Base-by-base conservation (phyloP, 1,140 invertebrate species). In the Spodoptera frugiperda region DNA sequence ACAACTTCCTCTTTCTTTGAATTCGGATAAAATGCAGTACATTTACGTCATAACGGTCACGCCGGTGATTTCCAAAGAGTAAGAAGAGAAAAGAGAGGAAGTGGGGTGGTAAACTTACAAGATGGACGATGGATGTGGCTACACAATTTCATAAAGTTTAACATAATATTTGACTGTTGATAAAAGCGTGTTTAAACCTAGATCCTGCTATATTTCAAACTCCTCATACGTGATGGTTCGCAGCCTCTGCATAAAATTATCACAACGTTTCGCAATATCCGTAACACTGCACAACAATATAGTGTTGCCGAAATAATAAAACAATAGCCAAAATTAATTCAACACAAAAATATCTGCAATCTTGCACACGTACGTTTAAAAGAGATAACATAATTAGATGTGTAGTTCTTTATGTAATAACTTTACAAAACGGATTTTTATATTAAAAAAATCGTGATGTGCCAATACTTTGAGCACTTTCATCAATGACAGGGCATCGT, bases 281-380 rank as follows among this genome's bases (percentile, higher is more conserved):
- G 77, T 65, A 21, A 54, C 76, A 74, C 44, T 68, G 44, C 39
- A 70, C 57, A 79, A 81, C 79, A 83, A 79, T 81, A 80, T 75
- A 70, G 33, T 70, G 61, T 57, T 77, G 59, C 74, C 67, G 75
- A 71, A 80, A 78, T 73, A 76, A 79, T 77, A 77, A 81, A 78
- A 83, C 82, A 83, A 83, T 83, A 72, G 73, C 68, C 15, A 68
- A 53, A 71, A 55, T 79, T 51, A 49, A 48, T 49, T 54, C 44
- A 78, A 82, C 15, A 63, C 33, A 77, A 80, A 77, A 77, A 54
- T 78, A 78, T 76, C 73, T 82, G 76, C 65, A 48, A 67, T 57
- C 57, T 49, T 61, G 54, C 19, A 33, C 68, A 67, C 67, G 44
- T 61, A 78, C 81, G 6, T 39, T 39, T 10, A 80, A 54, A n/a